Evolutionary conservation across 2,797 vertebrate species (phyloP).

Genomic region (Nothura maculosa): DNA sequence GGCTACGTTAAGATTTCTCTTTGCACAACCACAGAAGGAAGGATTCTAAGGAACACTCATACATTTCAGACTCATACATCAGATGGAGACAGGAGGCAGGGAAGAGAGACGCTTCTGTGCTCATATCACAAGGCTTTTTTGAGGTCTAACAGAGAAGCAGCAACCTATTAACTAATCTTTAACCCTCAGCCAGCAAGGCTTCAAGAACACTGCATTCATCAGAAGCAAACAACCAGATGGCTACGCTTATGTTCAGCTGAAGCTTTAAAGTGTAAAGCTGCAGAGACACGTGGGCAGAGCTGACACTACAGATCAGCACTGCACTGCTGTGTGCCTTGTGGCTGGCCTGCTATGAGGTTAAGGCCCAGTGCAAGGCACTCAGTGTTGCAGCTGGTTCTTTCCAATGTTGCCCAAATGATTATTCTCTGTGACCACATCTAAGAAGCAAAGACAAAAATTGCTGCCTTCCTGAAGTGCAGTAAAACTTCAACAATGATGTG

Average conservation of each 20-base stretch:
- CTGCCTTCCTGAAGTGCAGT: neutral
- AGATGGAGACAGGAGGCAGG: neutral
- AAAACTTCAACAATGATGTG: neutral
- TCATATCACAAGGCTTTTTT: neutral
- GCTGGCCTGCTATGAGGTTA: neutral
- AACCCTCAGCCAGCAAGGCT: neutral
- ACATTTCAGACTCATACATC: neutral
- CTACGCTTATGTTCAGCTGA: fast-evolving
- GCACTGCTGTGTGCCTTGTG: fast-evolving
- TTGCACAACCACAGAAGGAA: neutral
- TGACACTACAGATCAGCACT: neutral
- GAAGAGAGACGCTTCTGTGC: neutral
- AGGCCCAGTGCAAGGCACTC: neutral
- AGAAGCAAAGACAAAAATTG: neutral
- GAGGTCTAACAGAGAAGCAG: neutral
- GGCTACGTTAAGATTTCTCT: neutral
- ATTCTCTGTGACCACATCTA: neutral
- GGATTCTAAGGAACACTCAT: neutral
- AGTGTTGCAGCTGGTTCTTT: neutral
- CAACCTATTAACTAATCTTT: neutral
- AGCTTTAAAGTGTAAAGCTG: neutral
- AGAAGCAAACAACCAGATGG: neutral
- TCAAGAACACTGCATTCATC: neutral
- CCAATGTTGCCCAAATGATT: neutral
- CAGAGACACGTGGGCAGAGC: neutral